Evolutionary conservation across 2,888 invertebrate species (phyloP), one percentile per base, ranked within the genome.

Genomic region (Gisinianus flammeolus): DNA sequence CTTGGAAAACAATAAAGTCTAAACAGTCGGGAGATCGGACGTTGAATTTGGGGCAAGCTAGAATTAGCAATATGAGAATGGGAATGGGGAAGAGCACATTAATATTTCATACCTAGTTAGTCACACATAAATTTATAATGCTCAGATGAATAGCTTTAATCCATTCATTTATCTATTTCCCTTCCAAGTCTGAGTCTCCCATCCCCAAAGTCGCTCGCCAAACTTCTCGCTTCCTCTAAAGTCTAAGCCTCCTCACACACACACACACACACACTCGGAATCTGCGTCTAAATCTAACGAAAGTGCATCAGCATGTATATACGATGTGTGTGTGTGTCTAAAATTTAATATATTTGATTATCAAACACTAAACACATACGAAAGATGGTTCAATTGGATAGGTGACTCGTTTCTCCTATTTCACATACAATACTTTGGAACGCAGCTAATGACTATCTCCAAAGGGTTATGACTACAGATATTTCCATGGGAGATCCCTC

Each of bases 101-200:
- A 70, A 70, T 70, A 54, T 70, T 70, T 52, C 54, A 70, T 54
- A 70, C 70, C 70, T 52, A 54, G 70, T 70, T 70, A 70, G 70
- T 70, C 70, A 52, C 52, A 70, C 44, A 70, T 54, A 70, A 70
- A 70, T 70, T 70, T 54, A 26, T 70, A 70, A 54, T 69, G 26
- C 54, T 16, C 54, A 52, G 54, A 70, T 26, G 69, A 44, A 69
- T 44, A n/a, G 70, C 54, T 70, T 54, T 70, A 70, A 70, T 70
- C 54, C 54, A 28, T 26, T 62, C 62, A 70, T 70, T 54, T 54
- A 70, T 70, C 54, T 70, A 52, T 70, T 28, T 35, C 70, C 52
- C 5, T 52, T 44, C 19, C 44, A 24, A 35, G 10, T 69, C 28
- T 54, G n/a, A 16, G 6, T 54, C 54, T 54, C 6, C 54, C n/a